Evolutionary conservation across 2,888 invertebrate species (phyloP), one percentile per base, ranked within the genome.

Genomic region (Coremacera marginata): DNA sequence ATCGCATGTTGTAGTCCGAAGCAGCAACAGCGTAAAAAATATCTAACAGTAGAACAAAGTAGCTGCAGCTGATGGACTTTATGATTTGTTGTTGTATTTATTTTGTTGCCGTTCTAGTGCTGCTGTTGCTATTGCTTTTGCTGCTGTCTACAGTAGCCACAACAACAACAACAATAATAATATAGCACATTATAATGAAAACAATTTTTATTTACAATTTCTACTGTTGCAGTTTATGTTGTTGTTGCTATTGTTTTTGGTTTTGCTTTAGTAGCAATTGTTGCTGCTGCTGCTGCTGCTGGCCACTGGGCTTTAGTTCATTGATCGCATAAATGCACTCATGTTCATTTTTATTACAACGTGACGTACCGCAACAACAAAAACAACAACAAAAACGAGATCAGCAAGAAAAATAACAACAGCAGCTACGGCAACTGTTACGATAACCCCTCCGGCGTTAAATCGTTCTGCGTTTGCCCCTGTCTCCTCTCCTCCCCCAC

Each of bases 301-400:
- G 51, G 67, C 67, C 67, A 11, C 67, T 68, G 68, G 68, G 51
- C 49, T 68, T 49, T 34, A 68, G 68, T 68, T 68, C 68, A 68
- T 68, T 68, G 68, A 68, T 68, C 68, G 68, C 68, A 51, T 25
- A 65, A 65, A 37, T 65, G 34, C 27, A 65, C 31, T 65, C 27
- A 27, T 27, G 63, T 34, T 34, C n/a, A 37, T 65, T 65, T 65
- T 65, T 37, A 65, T 65, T 65, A 65, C 63, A 65, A 34, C 37
- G 63, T 65, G 34, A 65, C 34, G 63, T 19, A 65, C 31, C 22
- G n/a, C 65, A 65, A 34, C 37, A 65, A 34, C 16, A 65, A 70
- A 25, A 70, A 49, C 31, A 57, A 25, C 55, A 57, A 14, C 60
- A 57, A 19, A 27, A 70, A 19, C 8, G 11, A 67, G n/a, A 65